Conservation (phyloP, 2,113 vertebrate genomes). For the Scomber colias region DNA sequence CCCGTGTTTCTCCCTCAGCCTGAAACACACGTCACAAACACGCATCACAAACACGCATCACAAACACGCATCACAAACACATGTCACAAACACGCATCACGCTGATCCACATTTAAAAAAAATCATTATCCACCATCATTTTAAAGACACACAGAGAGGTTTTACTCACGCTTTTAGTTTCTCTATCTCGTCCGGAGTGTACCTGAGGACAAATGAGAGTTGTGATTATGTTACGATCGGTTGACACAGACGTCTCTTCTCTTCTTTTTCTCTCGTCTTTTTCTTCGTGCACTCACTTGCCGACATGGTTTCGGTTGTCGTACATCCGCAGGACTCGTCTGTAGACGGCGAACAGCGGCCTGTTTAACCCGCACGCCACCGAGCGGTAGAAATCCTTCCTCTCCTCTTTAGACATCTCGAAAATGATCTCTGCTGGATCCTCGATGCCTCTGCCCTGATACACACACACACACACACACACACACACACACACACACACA, state of each 20-base stretch:
- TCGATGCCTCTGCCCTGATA: constrained; percentile 94
- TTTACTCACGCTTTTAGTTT: constrained; percentile 96
- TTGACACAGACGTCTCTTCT: too few species aligned
- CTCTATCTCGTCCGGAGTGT: constrained; percentile 95
- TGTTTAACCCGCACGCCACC: constrained; percentile 95
- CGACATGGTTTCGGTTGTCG: constrained; percentile 98
- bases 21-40: constrained; percentile 63
- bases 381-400: constrained; percentile 99
- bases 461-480: constrained; percentile 29
- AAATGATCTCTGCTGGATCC: constrained; percentile 98
- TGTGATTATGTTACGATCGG: too few species aligned
- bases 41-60: constrained; percentile 10
- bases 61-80: constrained; percentile 12
- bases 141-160: not conserved
- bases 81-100: not conserved
- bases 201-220: constrained; percentile 78
- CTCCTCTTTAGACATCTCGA: constrained; percentile 99
- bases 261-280: too few species aligned
- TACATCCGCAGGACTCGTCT: constrained; percentile 98
- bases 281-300: constrained; percentile 89
- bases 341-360: constrained; percentile 98
- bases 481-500: not conserved
- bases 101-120: too few species aligned
- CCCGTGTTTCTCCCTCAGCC: constrained; percentile 94
- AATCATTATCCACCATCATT: too few species aligned